Percentiles rank a stretch among this genome's conserved stretches.
Evolutionary conservation across 2,113 vertebrate species (phyloP).

Genomic region (Malurus alboscapulatus): DNA sequence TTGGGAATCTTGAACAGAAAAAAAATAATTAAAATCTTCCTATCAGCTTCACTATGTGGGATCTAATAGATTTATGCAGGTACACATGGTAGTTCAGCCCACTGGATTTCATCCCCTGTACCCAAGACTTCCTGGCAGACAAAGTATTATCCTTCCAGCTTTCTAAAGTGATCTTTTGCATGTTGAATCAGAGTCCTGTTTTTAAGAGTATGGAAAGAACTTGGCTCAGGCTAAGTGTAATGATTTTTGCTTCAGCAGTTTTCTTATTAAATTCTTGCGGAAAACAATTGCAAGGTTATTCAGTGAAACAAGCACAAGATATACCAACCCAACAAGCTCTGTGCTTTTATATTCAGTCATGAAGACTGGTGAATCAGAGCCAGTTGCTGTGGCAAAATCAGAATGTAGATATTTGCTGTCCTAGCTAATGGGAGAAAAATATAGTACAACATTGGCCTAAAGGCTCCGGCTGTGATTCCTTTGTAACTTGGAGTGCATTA

Average conservation of each 20-base stretch:
- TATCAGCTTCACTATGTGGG: background rate
- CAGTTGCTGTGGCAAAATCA: conserved; percentile 65
- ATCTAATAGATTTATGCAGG: background rate
- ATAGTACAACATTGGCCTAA: conserved; percentile 67
- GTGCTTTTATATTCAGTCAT: conserved; percentile 51
- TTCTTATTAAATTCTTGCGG: background rate
- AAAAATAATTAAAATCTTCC: background rate
- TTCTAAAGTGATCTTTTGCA: background rate
- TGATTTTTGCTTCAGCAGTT: background rate
- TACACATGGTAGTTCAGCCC: accelerated
- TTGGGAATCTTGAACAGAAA: background rate
- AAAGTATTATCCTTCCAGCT: background rate
- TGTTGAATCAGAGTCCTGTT: background rate
- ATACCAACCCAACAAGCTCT: background rate
- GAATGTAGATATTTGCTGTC: conserved; percentile 73
- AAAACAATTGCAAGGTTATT: background rate
- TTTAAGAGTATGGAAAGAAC: background rate
- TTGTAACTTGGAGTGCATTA: conserved; percentile 77
- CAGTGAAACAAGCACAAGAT: conserved; percentile 46
- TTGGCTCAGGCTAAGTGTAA: background rate
- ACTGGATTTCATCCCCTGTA: background rate
- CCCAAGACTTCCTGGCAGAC: background rate
- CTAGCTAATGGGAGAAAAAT: conserved; percentile 78
- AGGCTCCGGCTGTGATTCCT: conserved; percentile 66
- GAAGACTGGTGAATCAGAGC: conserved; percentile 66